Base-by-base conservation (phyloP, 2,113 vertebrate species). In the Nothobranchius furzeri region DNA sequence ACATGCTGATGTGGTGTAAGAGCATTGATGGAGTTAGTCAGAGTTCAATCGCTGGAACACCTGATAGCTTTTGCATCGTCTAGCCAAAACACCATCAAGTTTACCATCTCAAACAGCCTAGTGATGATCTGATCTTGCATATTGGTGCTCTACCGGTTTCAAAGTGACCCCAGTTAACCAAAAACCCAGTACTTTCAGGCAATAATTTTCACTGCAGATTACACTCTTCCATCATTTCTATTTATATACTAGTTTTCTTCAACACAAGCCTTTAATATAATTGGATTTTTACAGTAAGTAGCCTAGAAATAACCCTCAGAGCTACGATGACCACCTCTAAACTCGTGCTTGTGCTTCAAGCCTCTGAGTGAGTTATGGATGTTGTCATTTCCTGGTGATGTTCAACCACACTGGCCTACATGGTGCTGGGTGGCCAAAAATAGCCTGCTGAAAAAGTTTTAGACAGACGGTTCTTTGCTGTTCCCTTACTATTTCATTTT, bases 311-410 rank as follows among this genome's bases (percentile, higher is more conserved):
- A 81, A 72, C 60, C 68, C 30, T 66, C 68, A 64, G 62, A 70
- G 62, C 76, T 82, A 42, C 67, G 2, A 75, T 88, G 78, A 83
- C 84, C 87, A 79, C 78, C 75, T 75, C 87, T 70, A 87, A 90
- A 90, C 70, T 84, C 85, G 75, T 73, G 73, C 73, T 68, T 81
- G 78, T 57, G 48, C 63, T 74, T 74, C 62, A 72, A 78, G 51
- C 65, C 52, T 73, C 15, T n/a, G 40, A 48, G 36, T 80, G 83
- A 87, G 69, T 85, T 88, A 88, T 87, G 72, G 82, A 85, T 87
- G 78, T 82, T 86, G 82, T 88, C 80, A 87, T 88, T 88, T 87
- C 83, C 83, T 87, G 79, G 81, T 89, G 83, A 84, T 88, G 87
- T 89, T 87, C 69, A 58, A 88, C 87, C 85, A 9, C 82, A 70